phyloP scores from a whole-genome alignment of 2,888 invertebrate genomes.

The Ochropleura plecta region DNA sequence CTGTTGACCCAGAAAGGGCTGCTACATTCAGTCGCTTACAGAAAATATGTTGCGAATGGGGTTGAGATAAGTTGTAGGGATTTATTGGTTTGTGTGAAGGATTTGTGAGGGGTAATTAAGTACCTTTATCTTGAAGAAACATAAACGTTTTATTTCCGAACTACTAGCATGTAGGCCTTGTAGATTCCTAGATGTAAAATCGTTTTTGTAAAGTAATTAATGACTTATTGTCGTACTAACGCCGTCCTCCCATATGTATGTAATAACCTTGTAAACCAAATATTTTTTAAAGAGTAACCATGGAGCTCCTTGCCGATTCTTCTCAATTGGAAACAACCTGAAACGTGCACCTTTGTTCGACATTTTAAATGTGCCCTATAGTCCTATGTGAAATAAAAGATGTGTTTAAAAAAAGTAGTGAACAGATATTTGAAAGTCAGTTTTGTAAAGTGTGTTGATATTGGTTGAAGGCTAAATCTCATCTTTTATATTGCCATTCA shows the following conservation, averaged over 20 bases:
- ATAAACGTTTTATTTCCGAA: not conserved
- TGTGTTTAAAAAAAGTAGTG: not conserved
- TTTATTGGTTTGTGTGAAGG: constrained; percentile 12
- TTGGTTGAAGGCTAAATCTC: not conserved
- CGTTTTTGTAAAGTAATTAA: too few relatives aligned
- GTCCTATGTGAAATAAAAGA: too few relatives aligned
- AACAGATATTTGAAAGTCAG: not conserved
- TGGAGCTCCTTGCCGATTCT: too few relatives aligned
- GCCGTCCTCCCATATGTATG: too few relatives aligned
- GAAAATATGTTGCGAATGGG: constrained; percentile 30
- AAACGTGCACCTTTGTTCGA: too few relatives aligned
- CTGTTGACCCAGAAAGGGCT: constrained; percentile 45
- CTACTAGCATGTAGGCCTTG: too few relatives aligned
- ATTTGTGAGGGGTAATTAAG: constrained; percentile 20
- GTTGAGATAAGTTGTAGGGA: constrained; percentile 11
- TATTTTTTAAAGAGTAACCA: too few relatives aligned
- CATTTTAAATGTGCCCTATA: too few relatives aligned
- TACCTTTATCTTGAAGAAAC: not conserved
- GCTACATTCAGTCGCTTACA: constrained; percentile 24
- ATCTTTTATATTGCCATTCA: not conserved
- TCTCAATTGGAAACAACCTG: too few relatives aligned
- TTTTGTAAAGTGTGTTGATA: not conserved
- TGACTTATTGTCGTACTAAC: too few relatives aligned
- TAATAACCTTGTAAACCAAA: too few relatives aligned
- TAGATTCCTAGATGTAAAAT: too few relatives aligned